Conservation (phyloP, 2,888 invertebrate species). For the Folsomia candida region DNA sequence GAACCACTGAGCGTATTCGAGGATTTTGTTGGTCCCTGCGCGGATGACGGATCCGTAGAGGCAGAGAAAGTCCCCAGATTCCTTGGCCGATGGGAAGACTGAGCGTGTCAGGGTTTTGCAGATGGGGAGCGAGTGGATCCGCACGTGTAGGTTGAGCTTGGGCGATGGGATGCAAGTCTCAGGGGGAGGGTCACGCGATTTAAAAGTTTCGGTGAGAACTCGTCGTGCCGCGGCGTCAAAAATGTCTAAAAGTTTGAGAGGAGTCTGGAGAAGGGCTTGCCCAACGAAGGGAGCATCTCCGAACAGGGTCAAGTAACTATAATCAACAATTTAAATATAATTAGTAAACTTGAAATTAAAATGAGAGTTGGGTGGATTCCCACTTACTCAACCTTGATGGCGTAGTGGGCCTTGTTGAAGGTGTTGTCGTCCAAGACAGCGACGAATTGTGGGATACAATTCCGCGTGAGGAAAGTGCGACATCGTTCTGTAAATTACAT, state of each 20-base stretch:
- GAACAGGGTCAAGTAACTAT: constrained; percentile 68
- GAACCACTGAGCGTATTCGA: constrained; percentile 72
- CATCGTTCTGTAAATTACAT: no score
- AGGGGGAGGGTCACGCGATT: constrained; percentile 42
- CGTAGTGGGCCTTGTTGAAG: background rate
- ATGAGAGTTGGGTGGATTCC: background rate
- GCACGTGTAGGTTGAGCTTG: constrained; percentile 67
- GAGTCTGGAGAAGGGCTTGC: constrained; percentile 65
- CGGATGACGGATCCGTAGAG: constrained; percentile 76
- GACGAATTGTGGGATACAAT: no score
- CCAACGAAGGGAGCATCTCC: constrained; percentile 68
- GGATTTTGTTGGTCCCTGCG: constrained; percentile 70
- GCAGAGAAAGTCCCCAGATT: constrained; percentile 70
- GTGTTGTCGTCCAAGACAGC: no score
- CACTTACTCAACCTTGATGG: background rate
- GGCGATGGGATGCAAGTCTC: constrained; percentile 50
- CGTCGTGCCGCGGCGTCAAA: constrained; percentile 65
- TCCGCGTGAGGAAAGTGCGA: no score
- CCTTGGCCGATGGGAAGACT: constrained; percentile 67
- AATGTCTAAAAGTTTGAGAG: constrained; percentile 62
- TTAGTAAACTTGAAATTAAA: constrained; percentile 12
- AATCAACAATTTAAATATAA: constrained; percentile 52
- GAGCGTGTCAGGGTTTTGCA: constrained; percentile 67
- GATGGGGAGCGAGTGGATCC: constrained; percentile 66
- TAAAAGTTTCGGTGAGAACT: constrained; percentile 60